Conservation (phyloP, 2,797 vertebrate genomes). For the Liasis olivaceus region DNA sequence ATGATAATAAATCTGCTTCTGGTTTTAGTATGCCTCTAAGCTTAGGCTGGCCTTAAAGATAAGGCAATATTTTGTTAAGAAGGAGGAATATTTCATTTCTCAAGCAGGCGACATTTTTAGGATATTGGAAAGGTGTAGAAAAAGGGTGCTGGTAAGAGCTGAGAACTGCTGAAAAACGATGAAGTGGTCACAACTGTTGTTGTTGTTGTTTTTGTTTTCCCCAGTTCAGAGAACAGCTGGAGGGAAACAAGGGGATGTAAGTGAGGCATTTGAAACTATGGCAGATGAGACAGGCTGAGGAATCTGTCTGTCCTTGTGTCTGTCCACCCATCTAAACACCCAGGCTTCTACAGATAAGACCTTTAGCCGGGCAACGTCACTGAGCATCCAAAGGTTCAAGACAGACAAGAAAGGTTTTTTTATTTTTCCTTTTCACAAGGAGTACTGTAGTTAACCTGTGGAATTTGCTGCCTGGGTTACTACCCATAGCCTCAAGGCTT, state of each 20-base stretch:
- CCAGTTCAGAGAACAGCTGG: neutral
- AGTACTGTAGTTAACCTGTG: neutral
- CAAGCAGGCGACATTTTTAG: neutral
- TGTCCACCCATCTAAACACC: too few relatives aligned
- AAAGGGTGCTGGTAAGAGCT: neutral
- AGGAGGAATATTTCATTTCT: neutral
- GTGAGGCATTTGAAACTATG: too few relatives aligned
- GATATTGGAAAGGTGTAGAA: neutral
- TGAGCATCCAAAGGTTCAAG: neutral
- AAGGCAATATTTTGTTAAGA: constrained; percentile 12
- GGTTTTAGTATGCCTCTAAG: constrained; percentile 48
- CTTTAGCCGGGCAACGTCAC: too few relatives aligned
- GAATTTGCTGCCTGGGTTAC: neutral
- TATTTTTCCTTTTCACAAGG: neutral
- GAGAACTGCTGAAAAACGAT: neutral
- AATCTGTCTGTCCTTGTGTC: too few relatives aligned
- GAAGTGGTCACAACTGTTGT: neutral
- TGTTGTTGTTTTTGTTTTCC: too few relatives aligned
- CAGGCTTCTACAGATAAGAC: too few relatives aligned
- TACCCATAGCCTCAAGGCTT: too few relatives aligned
- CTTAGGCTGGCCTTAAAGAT: neutral
- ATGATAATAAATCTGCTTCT: constrained; percentile 49
- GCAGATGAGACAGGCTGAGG: too few relatives aligned
- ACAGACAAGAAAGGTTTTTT: neutral
- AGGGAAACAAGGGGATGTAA: too few relatives aligned